phyloP scores from a whole-genome alignment of 2,797 vertebrate species.

The Etheostoma perlongum region DNA sequence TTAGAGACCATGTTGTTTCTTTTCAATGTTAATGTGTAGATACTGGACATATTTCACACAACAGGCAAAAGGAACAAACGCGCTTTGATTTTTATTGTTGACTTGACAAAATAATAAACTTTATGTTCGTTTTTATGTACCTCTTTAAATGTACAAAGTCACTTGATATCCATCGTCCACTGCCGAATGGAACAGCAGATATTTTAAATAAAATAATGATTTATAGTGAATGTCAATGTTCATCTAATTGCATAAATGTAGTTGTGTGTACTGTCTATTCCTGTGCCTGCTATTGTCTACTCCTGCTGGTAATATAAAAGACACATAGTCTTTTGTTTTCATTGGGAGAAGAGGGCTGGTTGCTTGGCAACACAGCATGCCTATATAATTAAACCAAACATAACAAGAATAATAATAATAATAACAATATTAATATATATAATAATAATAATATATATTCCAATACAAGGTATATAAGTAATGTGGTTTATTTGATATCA shows the following conservation, averaged over 20 bases:
- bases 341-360: constrained; percentile 36
- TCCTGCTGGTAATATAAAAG: constrained; percentile 42
- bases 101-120: not conserved
- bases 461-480: not conserved
- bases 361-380: constrained; percentile 64
- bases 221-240: constrained; percentile 14
- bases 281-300: constrained; percentile 34
- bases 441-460: no score
- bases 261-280: constrained; percentile 6
- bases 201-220: constrained; percentile 15
- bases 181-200: constrained; percentile 8
- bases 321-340: constrained; percentile 49
- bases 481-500: not conserved
- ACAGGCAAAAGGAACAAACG: not conserved
- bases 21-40: not conserved
- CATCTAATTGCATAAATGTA: constrained; percentile 42
- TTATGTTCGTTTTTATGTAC: constrained; percentile 8
- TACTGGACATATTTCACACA: not conserved
- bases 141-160: not conserved
- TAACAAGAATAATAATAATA: not conserved
- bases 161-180: not conserved
- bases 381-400: constrained; percentile 26
- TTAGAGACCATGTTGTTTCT: not conserved
- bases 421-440: no score
- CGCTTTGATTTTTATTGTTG: not conserved